Evolutionary conservation across 2,888 invertebrate species (phyloP).

Genomic region (Auanema sp.): DNA sequence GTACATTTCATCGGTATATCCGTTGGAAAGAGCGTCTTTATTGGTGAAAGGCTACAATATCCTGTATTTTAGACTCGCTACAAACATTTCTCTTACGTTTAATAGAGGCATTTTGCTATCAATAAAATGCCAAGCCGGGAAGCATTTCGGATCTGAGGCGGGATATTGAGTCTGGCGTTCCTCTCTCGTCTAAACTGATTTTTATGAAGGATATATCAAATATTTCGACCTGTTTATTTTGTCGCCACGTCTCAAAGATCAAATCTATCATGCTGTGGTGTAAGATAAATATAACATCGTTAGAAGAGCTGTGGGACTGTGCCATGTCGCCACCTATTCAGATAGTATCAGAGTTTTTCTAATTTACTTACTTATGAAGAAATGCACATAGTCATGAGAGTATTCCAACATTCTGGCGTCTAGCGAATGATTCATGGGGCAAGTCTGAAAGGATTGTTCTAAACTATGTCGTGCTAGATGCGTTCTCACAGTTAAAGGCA

Average conservation of each 20-base stretch:
- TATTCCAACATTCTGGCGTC: slow-evolving; percentile 60
- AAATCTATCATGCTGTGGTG: slow-evolving; percentile 65
- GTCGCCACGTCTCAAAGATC: slow-evolving; percentile 63
- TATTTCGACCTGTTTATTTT: slow-evolving; percentile 26
- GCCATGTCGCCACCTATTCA: slow-evolving; percentile 49
- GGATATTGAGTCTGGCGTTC: slow-evolving; percentile 51
- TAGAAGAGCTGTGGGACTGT: slow-evolving; percentile 58
- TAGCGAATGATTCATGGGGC: slow-evolving; percentile 44
- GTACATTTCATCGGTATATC: slow-evolving; percentile 55
- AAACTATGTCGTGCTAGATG: slow-evolving; percentile 4
- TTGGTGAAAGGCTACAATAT: slow-evolving; percentile 29
- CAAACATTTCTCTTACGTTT: too few species aligned
- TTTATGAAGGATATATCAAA: background rate
- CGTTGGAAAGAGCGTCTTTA: slow-evolving; percentile 49
- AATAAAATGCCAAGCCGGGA: slow-evolving; percentile 51
- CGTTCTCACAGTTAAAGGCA: slow-evolving; percentile 32
- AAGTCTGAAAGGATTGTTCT: slow-evolving; percentile 26
- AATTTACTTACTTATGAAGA: slow-evolving; percentile 45
- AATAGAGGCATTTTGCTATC: slow-evolving; percentile 45
- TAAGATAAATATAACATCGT: slow-evolving; percentile 65
- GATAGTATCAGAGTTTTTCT: background rate
- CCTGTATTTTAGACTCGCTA: too few species aligned
- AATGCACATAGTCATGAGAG: slow-evolving; percentile 62
- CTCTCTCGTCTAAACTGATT: slow-evolving; percentile 25
- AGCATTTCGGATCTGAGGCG: slow-evolving; percentile 40